A percentile compares a stretch with the other conserved stretches of the same genome.
Evolutionary conservation across 2,113 vertebrate genomes (phyloP).

Genomic region (Cromileptes altivelis): DNA sequence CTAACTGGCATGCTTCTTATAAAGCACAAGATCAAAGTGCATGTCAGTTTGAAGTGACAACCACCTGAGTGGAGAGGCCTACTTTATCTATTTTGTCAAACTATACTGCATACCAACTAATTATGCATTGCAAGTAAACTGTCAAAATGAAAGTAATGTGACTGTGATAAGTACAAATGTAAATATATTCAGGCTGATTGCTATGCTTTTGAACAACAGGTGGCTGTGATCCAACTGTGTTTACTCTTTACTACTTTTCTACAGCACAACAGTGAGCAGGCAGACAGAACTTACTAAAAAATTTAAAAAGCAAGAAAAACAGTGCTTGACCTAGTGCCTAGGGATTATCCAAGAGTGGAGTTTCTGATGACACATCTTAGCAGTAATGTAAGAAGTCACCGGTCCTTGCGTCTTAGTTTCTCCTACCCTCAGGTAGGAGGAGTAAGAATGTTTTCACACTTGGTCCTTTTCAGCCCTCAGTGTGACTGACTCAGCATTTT

Average conservation of each 20-base stretch:
- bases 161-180: neutral
- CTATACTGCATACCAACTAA: neutral
- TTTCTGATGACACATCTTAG: neutral
- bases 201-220: neutral
- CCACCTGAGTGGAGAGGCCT: neutral
- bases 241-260: no score
- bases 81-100: neutral
- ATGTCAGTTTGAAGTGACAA: neutral
- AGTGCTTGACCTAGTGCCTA: neutral
- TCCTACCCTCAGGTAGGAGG: no score
- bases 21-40: neutral
- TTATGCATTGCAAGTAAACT: neutral
- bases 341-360: neutral
- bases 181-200: neutral
- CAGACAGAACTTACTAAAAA: neutral
- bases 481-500: no score
- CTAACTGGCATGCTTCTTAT: neutral
- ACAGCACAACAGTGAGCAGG: neutral
- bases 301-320: neutral
- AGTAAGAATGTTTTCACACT: no score
- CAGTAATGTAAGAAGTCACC: neutral
- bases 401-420: neutral
- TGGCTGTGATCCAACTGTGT: neutral
- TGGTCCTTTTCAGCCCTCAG: no score
- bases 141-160: neutral